phyloP scores from a whole-genome alignment of 1,140 invertebrate genomes.

The Cotesia typhae region DNA sequence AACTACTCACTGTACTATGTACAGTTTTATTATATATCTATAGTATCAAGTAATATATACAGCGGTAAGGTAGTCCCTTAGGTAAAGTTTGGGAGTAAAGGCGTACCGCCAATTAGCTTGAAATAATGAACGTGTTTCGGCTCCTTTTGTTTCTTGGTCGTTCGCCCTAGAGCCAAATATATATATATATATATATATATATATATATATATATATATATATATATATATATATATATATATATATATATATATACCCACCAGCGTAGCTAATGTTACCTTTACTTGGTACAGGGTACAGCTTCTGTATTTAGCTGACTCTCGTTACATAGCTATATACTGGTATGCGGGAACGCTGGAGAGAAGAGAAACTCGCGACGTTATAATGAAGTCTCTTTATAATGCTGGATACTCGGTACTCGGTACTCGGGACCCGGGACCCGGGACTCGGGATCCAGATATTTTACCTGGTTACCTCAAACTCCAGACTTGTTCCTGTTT shows the following conservation, averaged over 20 bases:
- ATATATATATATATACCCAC: too few species aligned
- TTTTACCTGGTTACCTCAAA: too few species aligned
- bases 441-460: too few species aligned
- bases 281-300: too few species aligned
- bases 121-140: slow-evolving; percentile 67
- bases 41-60: slow-evolving; percentile 16
- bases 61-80: slow-evolving; percentile 17
- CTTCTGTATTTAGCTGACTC: too few species aligned
- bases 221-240: too few species aligned
- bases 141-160: slow-evolving; percentile 64
- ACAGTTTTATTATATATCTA: background rate
- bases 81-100: slow-evolving; percentile 42
- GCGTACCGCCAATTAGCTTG: slow-evolving; percentile 66
- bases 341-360: slow-evolving; percentile 42
- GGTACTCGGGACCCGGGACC: background rate
- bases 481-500: too few species aligned
- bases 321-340: slow-evolving; percentile 15
- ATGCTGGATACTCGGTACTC: background rate
- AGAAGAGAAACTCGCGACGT: slow-evolving; percentile 44
- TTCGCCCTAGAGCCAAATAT: slow-evolving; percentile 50
- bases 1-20: background rate
- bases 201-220: too few species aligned
- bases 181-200: too few species aligned
- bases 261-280: slow-evolving; percentile 43
- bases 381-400: slow-evolving; percentile 43